A percentile compares a stretch with the other conserved stretches of the same genome.
phyloP scores from a whole-genome alignment of 2,113 vertebrate genomes.

The Thryonomys swinderianus region DNA sequence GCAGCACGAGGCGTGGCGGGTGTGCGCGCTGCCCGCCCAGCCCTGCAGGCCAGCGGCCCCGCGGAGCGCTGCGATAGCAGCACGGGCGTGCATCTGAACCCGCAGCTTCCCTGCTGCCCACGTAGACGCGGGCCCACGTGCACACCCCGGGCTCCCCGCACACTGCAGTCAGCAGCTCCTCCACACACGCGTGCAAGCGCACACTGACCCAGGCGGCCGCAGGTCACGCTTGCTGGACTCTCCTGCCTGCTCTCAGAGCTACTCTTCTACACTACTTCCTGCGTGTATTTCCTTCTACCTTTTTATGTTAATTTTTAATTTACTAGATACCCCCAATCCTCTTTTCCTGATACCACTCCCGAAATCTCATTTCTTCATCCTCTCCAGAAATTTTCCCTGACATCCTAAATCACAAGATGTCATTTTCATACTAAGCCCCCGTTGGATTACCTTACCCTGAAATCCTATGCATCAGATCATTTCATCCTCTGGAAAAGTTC shows the following conservation, averaged over 20 bases:
- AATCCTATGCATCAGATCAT: not conserved
- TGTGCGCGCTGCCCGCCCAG: too few species aligned
- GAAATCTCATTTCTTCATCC: not conserved
- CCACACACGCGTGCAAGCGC: not conserved
- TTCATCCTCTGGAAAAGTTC: not conserved
- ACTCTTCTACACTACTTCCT: not conserved
- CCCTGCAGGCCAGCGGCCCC: not conserved
- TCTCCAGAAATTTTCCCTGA: not conserved
- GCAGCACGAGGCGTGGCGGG: too few species aligned
- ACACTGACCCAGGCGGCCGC: too few species aligned
- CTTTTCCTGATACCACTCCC: not conserved
- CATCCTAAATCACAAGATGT: not conserved
- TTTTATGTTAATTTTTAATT: not conserved
- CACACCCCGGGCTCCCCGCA: not conserved
- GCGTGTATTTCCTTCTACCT: not conserved
- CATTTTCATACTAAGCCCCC: not conserved
- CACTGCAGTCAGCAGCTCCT: not conserved
- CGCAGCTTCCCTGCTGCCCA: not conserved
- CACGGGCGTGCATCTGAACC: too few species aligned
- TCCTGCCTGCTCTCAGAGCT: not conserved
- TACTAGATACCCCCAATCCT: not conserved
- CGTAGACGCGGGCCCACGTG: not conserved
- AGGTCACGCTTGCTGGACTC: not conserved
- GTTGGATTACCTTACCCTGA: not conserved
- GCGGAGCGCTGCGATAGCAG: too few species aligned